phyloP scores from a whole-genome alignment of 2,113 vertebrate species.

The rat (Rattus norvegicus) region DNA sequence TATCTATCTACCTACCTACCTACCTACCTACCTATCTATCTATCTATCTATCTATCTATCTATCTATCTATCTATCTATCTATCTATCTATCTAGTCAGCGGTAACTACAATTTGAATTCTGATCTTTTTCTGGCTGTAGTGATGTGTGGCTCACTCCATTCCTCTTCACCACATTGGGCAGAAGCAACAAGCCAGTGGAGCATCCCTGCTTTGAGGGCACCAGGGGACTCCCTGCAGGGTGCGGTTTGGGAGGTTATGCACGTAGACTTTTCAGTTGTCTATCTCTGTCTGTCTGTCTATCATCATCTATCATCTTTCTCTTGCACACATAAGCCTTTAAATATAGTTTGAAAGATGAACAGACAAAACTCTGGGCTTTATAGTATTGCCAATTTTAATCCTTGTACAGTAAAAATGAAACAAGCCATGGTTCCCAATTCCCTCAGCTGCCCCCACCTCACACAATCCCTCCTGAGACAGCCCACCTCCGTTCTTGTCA shows the following conservation, averaged over 20 bases:
- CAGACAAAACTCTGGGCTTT: neutral
- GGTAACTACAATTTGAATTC: neutral
- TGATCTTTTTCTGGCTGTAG: neutral
- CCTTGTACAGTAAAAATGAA: neutral
- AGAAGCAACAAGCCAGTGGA: neutral
- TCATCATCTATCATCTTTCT: neutral
- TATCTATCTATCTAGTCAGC: neutral
- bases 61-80: no score
- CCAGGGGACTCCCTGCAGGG: neutral
- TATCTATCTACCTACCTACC: no score
- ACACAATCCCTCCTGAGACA: neutral
- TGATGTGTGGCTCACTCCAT: neutral
- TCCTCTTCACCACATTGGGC: neutral
- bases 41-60: no score
- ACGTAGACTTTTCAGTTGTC: neutral
- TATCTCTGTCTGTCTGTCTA: neutral
- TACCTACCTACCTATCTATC: no score
- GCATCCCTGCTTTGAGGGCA: neutral
- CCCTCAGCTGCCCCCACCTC: neutral
- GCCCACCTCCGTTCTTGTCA: rapidly evolving
- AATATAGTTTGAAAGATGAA: neutral
- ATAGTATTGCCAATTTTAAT: neutral
- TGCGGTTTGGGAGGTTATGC: neutral
- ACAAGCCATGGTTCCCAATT: neutral
- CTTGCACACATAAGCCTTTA: neutral